Evolutionary conservation across 2,797 vertebrate genomes (phyloP).

Genomic region (Acanthornis magna): DNA sequence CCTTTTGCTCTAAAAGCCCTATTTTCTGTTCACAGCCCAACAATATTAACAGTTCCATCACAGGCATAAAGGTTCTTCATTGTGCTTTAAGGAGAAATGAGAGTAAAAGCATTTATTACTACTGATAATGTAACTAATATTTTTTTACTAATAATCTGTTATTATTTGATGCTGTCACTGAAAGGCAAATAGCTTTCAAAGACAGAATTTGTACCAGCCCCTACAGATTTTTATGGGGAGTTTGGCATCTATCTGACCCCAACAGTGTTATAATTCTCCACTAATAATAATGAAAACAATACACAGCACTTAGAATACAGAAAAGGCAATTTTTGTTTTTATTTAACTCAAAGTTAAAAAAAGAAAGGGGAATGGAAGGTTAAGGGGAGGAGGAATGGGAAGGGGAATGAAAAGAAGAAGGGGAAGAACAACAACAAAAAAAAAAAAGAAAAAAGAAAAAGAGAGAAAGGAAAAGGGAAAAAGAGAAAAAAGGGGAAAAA

Average conservation of each 20-base stretch:
- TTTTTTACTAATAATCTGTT: background rate
- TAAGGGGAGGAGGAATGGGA: background rate
- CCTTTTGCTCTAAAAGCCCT: background rate
- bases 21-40: background rate
- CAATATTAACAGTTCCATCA: background rate
- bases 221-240: background rate
- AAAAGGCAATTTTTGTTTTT: background rate
- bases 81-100: background rate
- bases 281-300: background rate
- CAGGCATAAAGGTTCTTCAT: background rate
- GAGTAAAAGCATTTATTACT: background rate
- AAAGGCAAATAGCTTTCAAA: background rate
- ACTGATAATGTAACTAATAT: background rate
- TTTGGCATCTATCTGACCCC: background rate
- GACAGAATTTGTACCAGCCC: background rate
- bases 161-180: background rate
- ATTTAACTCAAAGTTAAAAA: background rate
- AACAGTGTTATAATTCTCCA: background rate
- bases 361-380: background rate
- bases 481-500: rapidly evolving
- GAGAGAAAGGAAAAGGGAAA: background rate
- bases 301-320: background rate
- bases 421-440: background rate
- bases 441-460: background rate
- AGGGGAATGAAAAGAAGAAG: background rate